phyloP scores from a whole-genome alignment of 2,113 vertebrate species.

The Pleuronectes platessa region DNA sequence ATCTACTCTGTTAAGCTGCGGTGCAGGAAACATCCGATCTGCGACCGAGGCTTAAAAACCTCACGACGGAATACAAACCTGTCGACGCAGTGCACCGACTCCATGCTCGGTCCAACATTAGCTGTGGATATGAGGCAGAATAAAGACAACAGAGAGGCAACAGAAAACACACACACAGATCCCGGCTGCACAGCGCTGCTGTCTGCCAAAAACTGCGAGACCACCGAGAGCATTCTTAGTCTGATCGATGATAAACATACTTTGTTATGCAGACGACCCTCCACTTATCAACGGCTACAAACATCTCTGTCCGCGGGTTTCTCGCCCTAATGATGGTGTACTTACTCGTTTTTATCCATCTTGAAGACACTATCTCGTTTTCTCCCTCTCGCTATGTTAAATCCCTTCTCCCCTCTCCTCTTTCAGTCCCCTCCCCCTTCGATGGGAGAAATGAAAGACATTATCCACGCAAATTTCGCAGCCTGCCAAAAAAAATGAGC shows the following conservation, averaged over 20 bases:
- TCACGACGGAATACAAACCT: slow-evolving; percentile 6
- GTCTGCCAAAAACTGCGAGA: slow-evolving; percentile 51
- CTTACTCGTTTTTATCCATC: slow-evolving; percentile 89
- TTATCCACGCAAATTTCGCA: slow-evolving; percentile 79
- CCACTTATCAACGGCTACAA: slow-evolving; percentile 5
- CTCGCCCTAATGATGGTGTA: slow-evolving; percentile 44
- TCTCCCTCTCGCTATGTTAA: slow-evolving; percentile 82
- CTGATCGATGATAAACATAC: slow-evolving; percentile 65
- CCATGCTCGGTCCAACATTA: slow-evolving; percentile 8
- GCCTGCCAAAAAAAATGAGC: slow-evolving; percentile 54
- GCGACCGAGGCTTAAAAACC: neutral
- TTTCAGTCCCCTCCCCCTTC: slow-evolving; percentile 86
- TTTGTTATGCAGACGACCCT: slow-evolving; percentile 36
- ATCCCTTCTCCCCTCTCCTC: slow-evolving; percentile 84
- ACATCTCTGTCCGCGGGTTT: neutral
- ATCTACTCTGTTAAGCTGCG: neutral
- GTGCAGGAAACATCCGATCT: neutral
- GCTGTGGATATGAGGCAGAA: slow-evolving; percentile 5
- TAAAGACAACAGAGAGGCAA: neutral
- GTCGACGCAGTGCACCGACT: slow-evolving; percentile 34
- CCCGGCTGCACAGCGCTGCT: slow-evolving; percentile 30
- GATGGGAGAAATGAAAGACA: slow-evolving; percentile 84
- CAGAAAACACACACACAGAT: slow-evolving; percentile 5
- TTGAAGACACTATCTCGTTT: slow-evolving; percentile 81
- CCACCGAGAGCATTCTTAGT: slow-evolving; percentile 44